Percentiles rank a stretch among this genome's conserved stretches.
Conservation (phyloP, 2,113 vertebrate genomes). For the Eubucco bourcierii region DNA sequence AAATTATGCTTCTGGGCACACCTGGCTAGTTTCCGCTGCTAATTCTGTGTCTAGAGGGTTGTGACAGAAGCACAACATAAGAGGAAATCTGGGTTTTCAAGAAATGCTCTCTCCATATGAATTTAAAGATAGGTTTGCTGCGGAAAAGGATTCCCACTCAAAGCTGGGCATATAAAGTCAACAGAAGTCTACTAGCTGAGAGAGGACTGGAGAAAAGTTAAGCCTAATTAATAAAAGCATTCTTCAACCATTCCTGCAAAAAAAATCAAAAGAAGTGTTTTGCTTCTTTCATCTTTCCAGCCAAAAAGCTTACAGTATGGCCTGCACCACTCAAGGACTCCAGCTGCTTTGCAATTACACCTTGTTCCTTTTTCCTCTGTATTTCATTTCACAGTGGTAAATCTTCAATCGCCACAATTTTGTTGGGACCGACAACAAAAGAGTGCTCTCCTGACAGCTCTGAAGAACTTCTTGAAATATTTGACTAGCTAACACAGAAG, state of each 20-base stretch:
- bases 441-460: neutral
- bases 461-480: neutral
- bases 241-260: conserved; percentile 4
- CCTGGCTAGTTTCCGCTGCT: neutral
- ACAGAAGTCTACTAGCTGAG: neutral
- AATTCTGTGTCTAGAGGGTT: neutral
- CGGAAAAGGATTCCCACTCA: neutral
- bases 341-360: neutral
- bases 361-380: neutral
- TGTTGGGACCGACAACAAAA: neutral
- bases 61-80: neutral
- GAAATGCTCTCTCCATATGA: neutral
- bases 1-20: neutral
- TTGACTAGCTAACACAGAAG: neutral
- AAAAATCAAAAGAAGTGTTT: neutral
- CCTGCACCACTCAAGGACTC: neutral
- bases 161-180: neutral
- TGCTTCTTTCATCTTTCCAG: neutral
- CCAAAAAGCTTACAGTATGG: neutral
- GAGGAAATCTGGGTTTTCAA: neutral
- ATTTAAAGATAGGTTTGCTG: neutral
- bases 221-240: neutral
- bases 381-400: neutral
- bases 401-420: neutral
- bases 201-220: neutral